Conservation (phyloP, 2,888 invertebrate genomes). For the Linnaemya vulpina region DNA sequence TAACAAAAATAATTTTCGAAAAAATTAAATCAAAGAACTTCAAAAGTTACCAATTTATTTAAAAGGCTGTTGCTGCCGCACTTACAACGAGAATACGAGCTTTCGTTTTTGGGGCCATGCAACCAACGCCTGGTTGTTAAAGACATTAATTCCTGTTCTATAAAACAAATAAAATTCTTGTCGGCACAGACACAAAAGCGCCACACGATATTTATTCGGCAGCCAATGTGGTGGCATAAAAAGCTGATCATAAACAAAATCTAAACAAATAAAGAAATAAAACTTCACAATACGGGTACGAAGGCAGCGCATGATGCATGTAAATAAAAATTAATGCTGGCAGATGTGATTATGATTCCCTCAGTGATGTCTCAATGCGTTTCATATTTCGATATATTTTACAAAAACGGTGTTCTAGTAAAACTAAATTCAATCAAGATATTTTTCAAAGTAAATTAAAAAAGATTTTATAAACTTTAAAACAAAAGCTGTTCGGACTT, state of each 20-base stretch:
- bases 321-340: background rate
- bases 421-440: no score
- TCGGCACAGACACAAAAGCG: constrained; percentile 82
- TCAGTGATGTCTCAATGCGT: no score
- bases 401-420: no score
- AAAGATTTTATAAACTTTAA: no score
- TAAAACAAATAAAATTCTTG: constrained; percentile 54
- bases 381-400: no score
- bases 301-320: background rate
- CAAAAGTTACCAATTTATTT: constrained; percentile 46
- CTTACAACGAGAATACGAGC: constrained; percentile 13
- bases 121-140: constrained; percentile 39
- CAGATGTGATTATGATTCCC: background rate
- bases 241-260: constrained; percentile 50
- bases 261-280: constrained; percentile 52
- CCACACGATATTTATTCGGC: constrained; percentile 76
- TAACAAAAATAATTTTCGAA: constrained; percentile 11
- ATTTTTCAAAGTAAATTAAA: no score
- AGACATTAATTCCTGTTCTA: constrained; percentile 20
- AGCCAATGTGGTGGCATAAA: constrained; percentile 74
- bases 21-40: constrained; percentile 42
- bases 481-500: no score
- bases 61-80: constrained; percentile 20
- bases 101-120: constrained; percentile 31
- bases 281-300: constrained; percentile 9